A percentile compares a stretch with the other conserved stretches of the same genome.
Conservation (phyloP, 2,888 invertebrate species). For the Pimpla rufipes region DNA sequence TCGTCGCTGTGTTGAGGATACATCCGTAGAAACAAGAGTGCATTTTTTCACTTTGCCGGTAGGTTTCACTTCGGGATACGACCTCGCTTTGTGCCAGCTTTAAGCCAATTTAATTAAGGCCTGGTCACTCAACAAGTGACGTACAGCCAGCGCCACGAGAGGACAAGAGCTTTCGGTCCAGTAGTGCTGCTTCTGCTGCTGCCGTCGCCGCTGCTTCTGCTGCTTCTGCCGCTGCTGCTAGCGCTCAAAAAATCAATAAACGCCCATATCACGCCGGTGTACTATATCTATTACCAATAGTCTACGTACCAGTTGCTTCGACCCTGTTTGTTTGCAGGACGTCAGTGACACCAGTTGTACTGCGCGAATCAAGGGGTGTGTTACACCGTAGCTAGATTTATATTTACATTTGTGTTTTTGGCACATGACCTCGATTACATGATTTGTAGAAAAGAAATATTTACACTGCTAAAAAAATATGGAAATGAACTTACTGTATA, state of each 20-base stretch:
- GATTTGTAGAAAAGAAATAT: not conserved
- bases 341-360: constrained; percentile 14
- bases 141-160: constrained; percentile 48
- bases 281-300: constrained; percentile 41
- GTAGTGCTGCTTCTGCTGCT: constrained; percentile 65
- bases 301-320: constrained; percentile 68
- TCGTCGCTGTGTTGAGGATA: not conserved
- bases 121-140: constrained; percentile 68
- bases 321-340: constrained; percentile 59
- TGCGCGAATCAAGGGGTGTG: constrained; percentile 1
- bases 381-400: not conserved
- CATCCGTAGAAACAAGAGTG: constrained; percentile 4
- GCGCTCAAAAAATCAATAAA: constrained; percentile 78
- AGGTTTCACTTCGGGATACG: constrained; percentile 51
- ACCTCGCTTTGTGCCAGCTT: constrained; percentile 65
- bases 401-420: constrained; percentile 3
- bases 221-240: constrained; percentile 17
- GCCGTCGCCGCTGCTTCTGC: constrained; percentile 5
- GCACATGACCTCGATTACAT: not conserved
- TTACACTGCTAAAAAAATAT: no score
- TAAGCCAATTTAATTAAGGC: constrained; percentile 75
- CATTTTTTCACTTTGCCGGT: constrained; percentile 44
- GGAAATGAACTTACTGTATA: no score
- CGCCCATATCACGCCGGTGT: constrained; percentile 69
- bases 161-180: constrained; percentile 73